Conservation (phyloP, 2,797 vertebrate genomes). For the Manis crassicaudata region DNA sequence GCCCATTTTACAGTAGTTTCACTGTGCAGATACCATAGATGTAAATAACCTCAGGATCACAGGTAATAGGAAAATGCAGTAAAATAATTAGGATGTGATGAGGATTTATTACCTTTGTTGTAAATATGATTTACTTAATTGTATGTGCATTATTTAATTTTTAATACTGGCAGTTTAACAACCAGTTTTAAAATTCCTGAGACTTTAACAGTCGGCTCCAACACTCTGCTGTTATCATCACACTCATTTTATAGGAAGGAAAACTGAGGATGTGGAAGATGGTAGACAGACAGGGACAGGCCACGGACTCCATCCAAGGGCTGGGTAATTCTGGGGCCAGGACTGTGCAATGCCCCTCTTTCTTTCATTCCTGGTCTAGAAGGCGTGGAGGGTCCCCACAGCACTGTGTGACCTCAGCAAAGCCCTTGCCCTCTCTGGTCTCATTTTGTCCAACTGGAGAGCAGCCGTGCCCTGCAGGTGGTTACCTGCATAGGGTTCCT, state of each 20-base stretch:
- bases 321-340: background rate
- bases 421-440: background rate
- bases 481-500: background rate
- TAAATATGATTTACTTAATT: conserved; percentile 28
- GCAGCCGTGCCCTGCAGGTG: background rate
- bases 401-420: background rate
- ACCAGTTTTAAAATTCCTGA: background rate
- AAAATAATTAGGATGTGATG: background rate
- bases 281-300: background rate
- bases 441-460: background rate
- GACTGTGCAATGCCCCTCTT: background rate
- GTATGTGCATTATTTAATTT: conserved; percentile 32
- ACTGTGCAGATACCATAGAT: background rate
- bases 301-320: no score
- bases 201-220: background rate
- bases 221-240: background rate
- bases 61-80: background rate
- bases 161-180: conserved; percentile 1
- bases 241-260: background rate
- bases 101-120: conserved; percentile 17
- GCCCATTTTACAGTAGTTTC: background rate
- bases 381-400: background rate
- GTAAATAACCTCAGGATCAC: background rate
- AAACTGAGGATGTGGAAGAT: conserved; percentile 28
- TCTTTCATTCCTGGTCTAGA: background rate